Evolutionary conservation across 2,113 vertebrate species (phyloP), one percentile per base, ranked within the genome.

Genomic region (Picathartes gymnocephalus): DNA sequence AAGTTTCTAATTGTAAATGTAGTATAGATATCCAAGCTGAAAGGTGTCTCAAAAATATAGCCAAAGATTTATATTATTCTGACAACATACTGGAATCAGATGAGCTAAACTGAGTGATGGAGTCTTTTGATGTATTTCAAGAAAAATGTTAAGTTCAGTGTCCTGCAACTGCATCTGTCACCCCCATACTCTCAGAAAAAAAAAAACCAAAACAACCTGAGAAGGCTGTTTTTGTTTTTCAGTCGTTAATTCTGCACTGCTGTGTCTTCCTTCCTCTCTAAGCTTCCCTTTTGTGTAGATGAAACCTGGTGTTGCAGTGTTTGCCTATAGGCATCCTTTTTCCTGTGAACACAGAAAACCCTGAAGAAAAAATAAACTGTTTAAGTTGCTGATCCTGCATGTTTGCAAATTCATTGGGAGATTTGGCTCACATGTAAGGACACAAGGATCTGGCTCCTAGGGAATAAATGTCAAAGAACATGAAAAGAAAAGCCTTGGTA

Each of bases 251-350:
- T 82, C 81, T 0, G 13, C 66, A 60, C 58, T 96, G 64, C 81
- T 95, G 45, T 92, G 95, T 76, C 84, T 97, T 96, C 95, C 95
- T 97, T 97, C 97, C 95, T 97, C 93, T 93, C 86, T 91, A 35
- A 93, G 86, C 86, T 97, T 97, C 96, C 95, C 93, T 96, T 96
- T 90, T 93, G 88, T 90, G 85, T 39, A 90, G 90, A 97, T 91
- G 94, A 90, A 96, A 93, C 86, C 81, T 72, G 73, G 74, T 19
- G 89, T 86, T 85, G 83, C 88, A 76, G 86, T 94, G 91, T 96
- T 96, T 96, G 89, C 93, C 95, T 91, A 73, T 81, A 79, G 73
- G 92, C 73, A 14, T 69, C 88, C 88, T 93, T 96, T 96, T 95
- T 90, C 95, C 92, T 93, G 92, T 51, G n/a, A 93, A 71, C 78